These are phyloP conservation scores for Intellagama lesueurii DNA, from an alignment of 2,797 vertebrate genomes.

Conservation along the genomic window DNA sequence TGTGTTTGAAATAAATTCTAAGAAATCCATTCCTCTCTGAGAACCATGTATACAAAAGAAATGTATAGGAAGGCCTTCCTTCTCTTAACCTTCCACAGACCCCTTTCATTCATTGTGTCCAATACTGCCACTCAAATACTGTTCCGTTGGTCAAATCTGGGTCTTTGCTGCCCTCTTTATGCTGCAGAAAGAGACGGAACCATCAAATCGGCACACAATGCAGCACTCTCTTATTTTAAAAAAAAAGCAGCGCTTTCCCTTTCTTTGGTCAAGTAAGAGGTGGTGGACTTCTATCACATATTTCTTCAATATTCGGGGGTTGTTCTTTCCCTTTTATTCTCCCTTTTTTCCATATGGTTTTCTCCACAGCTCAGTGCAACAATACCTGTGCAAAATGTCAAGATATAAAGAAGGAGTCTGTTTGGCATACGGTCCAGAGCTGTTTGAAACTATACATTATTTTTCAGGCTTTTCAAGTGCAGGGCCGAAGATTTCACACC, in stretches of 20 bases:
- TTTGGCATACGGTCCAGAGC: background rate
- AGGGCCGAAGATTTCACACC: background rate
- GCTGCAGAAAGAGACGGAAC: background rate
- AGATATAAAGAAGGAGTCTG: background rate
- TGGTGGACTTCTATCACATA: background rate
- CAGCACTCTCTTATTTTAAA: background rate
- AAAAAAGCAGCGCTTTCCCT: background rate
- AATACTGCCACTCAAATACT: fast-evolving
- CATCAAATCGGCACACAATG: background rate
- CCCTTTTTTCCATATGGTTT: background rate
- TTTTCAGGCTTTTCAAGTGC: background rate
- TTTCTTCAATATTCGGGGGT: background rate
- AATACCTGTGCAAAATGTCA: background rate
- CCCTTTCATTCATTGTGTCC: background rate
- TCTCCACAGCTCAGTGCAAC: background rate
- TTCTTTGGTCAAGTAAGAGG: background rate
- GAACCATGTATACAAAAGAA: background rate
- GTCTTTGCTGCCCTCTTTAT: background rate
- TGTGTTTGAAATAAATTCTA: slow-evolving; percentile 5
- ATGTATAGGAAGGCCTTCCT: background rate
- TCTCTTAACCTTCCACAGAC: fast-evolving
- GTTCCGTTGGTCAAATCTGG: background rate
- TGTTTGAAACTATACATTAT: background rate
- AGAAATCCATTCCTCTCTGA: slow-evolving; percentile 16
- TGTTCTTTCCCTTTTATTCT: background rate